Evolutionary conservation across 1,140 invertebrate species (phyloP).

Genomic region (Zophobas atratus): DNA sequence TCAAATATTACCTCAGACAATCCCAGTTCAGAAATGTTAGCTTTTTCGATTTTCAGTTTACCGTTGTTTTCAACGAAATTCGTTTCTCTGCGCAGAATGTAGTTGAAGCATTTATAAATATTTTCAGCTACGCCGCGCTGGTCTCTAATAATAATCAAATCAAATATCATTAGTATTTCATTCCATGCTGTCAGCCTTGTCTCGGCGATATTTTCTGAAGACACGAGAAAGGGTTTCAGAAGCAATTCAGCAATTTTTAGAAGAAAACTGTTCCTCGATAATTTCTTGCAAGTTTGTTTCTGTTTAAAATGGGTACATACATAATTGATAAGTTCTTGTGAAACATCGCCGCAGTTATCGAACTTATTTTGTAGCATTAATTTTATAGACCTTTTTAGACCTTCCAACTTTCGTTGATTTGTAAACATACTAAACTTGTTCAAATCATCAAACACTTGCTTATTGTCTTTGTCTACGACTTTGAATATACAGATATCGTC

Average conservation of each 20-base stretch:
- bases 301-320: not conserved
- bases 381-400: not conserved
- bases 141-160: not conserved
- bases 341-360: not conserved
- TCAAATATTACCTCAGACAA: not conserved
- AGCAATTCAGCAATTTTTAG: not conserved
- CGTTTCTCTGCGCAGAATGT: no score
- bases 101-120: no score
- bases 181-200: not conserved
- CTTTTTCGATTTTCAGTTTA: no score
- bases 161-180: not conserved
- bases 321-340: not conserved
- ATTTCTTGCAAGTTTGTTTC: not conserved
- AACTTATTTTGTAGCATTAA: not conserved
- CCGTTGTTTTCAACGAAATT: no score
- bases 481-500: constrained; percentile 3
- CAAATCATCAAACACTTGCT: not conserved
- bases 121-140: not conserved
- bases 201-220: not conserved
- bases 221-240: not conserved
- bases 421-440: not conserved
- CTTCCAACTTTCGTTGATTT: not conserved
- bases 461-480: not conserved
- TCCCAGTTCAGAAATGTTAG: not conserved
- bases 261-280: not conserved